A percentile compares a stretch with the other conserved stretches of the same genome.
Conservation (phyloP, 2,888 invertebrate species). For the Zonitis immaculata region DNA sequence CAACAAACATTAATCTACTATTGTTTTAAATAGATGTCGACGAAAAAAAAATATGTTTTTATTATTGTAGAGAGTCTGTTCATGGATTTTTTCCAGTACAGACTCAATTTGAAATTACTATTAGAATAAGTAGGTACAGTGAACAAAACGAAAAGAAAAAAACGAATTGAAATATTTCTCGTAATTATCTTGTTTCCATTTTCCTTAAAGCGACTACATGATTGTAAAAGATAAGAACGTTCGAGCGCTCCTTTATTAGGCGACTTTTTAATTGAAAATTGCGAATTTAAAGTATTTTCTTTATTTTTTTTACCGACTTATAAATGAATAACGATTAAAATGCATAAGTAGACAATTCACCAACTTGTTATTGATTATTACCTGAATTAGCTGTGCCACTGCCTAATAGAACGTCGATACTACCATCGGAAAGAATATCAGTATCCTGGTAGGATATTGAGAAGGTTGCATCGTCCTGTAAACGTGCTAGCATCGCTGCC, state of each 20-base stretch:
- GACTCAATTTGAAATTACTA: too few species aligned
- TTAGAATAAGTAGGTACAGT: too few species aligned
- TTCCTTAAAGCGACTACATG: not conserved
- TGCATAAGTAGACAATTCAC: not conserved
- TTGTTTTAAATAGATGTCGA: too few species aligned
- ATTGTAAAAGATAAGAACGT: not conserved
- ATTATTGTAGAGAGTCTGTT: too few species aligned
- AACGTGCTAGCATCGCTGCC: constrained; percentile 50
- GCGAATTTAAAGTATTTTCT: not conserved
- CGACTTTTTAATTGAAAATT: not conserved
- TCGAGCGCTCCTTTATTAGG: not conserved
- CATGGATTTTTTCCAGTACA: too few species aligned
- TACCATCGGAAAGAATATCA: constrained; percentile 63
- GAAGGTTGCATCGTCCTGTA: constrained; percentile 62
- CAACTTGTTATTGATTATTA: constrained; percentile 24
- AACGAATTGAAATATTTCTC: not conserved
- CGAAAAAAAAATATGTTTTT: too few species aligned
- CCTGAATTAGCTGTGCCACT: constrained; percentile 52
- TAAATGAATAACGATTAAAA: not conserved
- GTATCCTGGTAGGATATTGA: constrained; percentile 72
- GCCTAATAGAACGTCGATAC: constrained; percentile 56
- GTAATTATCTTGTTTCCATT: not conserved
- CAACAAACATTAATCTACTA: too few species aligned
- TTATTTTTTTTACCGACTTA: not conserved
- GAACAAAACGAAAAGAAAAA: too few species aligned